A percentile compares a stretch with the other conserved stretches of the same genome.
phyloP scores from a whole-genome alignment of 2,797 vertebrate species.

The Diplodus puntazzo region DNA sequence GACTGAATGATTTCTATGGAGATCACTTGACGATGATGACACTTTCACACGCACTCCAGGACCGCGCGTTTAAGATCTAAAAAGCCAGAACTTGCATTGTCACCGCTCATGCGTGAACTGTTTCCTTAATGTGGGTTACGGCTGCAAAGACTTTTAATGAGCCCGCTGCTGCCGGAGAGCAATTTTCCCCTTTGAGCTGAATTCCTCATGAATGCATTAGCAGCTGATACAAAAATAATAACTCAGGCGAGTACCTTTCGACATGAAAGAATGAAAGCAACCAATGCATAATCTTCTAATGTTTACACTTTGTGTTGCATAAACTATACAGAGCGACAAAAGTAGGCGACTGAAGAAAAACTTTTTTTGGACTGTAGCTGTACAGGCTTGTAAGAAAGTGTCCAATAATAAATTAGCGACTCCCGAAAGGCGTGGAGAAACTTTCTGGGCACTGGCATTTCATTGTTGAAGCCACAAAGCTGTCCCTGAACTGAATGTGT shows the following conservation, averaged over 20 bases:
- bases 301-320: slow-evolving; percentile 39
- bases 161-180: slow-evolving; percentile 42
- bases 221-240: slow-evolving; percentile 51
- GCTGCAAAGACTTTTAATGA: slow-evolving; percentile 58
- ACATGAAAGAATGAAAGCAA: slow-evolving; percentile 42
- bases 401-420: slow-evolving; percentile 75
- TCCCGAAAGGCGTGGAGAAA: slow-evolving; percentile 71
- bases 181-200: slow-evolving; percentile 39
- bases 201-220: slow-evolving; percentile 36
- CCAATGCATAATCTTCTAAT: slow-evolving; percentile 1
- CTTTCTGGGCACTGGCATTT: slow-evolving; percentile 76
- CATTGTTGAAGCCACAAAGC: slow-evolving; percentile 80
- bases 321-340: slow-evolving; percentile 37
- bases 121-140: slow-evolving; percentile 41
- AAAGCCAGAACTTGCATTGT: slow-evolving; percentile 31
- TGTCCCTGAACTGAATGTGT: slow-evolving; percentile 74
- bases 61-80: slow-evolving; percentile 38
- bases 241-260: slow-evolving; percentile 9
- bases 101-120: slow-evolving; percentile 46
- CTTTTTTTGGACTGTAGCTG: slow-evolving; percentile 62
- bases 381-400: slow-evolving; percentile 65
- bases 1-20: slow-evolving; percentile 38
- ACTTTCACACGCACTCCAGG: slow-evolving; percentile 1
- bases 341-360: slow-evolving; percentile 61
- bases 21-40: slow-evolving; percentile 30